These are phyloP conservation scores for Allolobophora icterica DNA, from an alignment of 2,888 invertebrate species.

Conservation along the genomic window DNA sequence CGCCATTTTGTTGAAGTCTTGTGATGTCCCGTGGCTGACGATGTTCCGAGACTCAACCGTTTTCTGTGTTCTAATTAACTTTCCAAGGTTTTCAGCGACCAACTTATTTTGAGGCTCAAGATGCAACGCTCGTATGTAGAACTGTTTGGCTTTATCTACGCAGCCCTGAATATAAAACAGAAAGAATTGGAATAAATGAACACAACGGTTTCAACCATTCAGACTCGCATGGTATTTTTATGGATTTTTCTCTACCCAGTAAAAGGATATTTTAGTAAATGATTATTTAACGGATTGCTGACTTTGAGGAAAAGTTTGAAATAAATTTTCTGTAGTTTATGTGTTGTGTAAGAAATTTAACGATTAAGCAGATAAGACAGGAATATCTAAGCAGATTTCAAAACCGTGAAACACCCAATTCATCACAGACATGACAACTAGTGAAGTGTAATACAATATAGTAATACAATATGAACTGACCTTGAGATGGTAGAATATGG, in stretches of 20 bases:
- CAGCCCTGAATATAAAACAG: background rate
- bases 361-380: too few species aligned
- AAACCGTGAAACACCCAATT: too few species aligned
- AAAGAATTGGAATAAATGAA: background rate
- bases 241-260: background rate
- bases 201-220: background rate
- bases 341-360: too few species aligned
- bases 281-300: too few species aligned
- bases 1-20: slow-evolving; percentile 10
- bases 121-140: background rate
- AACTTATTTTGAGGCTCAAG: background rate
- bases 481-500: slow-evolving; percentile 24
- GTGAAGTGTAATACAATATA: too few species aligned
- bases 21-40: background rate
- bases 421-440: background rate
- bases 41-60: background rate
- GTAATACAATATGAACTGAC: background rate
- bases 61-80: background rate
- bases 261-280: too few species aligned
- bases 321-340: too few species aligned
- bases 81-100: slow-evolving; percentile 5
- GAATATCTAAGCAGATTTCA: too few species aligned
- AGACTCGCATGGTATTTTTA: background rate
- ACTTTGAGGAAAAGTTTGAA: too few species aligned
- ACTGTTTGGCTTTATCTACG: background rate